Conservation (phyloP, 2,888 invertebrate species). For the Agrenia bidenticulata region DNA sequence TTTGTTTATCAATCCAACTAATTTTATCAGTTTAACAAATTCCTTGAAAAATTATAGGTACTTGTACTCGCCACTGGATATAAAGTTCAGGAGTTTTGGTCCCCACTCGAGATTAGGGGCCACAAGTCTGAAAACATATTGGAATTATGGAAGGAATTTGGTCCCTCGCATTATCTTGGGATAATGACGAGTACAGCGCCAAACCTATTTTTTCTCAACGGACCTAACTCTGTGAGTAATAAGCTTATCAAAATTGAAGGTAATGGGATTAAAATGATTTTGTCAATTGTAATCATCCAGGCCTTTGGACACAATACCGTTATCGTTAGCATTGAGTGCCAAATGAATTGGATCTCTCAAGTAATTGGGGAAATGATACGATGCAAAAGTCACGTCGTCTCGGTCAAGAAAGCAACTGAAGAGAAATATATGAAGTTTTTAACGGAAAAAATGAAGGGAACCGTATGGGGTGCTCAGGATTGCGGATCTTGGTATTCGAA, state of each 20-base stretch:
- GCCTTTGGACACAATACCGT: constrained; percentile 23
- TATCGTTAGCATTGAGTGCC: constrained; percentile 39
- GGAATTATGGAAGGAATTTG: constrained; percentile 27
- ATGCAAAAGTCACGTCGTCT: constrained; percentile 16
- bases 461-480: constrained; percentile 30
- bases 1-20: neutral
- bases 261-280: too few relatives aligned
- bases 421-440: constrained; percentile 26
- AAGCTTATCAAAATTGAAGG: too few relatives aligned
- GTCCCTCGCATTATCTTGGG: constrained; percentile 39
- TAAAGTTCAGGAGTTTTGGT: constrained; percentile 44
- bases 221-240: constrained; percentile 20
- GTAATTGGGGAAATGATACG: constrained; percentile 26
- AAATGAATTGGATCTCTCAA: constrained; percentile 28
- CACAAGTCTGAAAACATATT: constrained; percentile 29
- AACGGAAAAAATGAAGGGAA: constrained; percentile 17
- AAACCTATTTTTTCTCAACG: constrained; percentile 41
- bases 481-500: constrained; percentile 39
- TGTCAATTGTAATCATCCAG: too few relatives aligned
- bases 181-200: constrained; percentile 29
- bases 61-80: constrained; percentile 47
- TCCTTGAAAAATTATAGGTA: constrained; percentile 23
- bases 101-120: constrained; percentile 39
- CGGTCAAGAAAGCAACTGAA: constrained; percentile 22
- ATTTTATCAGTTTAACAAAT: neutral